Evolutionary conservation across 2,113 vertebrate genomes (phyloP).

Genomic region (Strix uralensis): DNA sequence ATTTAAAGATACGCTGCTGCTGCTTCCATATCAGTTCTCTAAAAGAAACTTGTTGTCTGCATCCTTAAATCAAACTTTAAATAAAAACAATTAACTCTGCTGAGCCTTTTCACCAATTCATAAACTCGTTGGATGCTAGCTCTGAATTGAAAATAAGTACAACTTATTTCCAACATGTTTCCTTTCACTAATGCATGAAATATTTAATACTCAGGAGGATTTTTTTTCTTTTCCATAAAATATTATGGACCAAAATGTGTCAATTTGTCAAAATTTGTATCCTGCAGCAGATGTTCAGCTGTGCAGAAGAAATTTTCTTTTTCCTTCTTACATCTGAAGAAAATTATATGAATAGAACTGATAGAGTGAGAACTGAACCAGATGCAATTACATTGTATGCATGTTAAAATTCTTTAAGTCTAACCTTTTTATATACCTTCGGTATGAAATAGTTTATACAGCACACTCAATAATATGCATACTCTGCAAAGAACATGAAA

Average conservation of each 20-base stretch:
- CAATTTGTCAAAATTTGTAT: constrained; percentile 41
- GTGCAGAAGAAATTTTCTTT: background rate
- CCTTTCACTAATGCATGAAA: constrained; percentile 43
- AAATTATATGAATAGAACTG: background rate
- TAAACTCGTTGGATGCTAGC: background rate
- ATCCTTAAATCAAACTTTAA: background rate
- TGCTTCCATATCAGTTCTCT: background rate
- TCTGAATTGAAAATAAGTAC: constrained; percentile 25
- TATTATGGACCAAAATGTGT: constrained; percentile 12
- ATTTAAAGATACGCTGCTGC: background rate
- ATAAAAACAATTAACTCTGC: constrained; percentile 9
- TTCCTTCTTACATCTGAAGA: background rate
- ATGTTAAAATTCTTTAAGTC: background rate
- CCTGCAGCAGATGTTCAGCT: constrained; percentile 17
- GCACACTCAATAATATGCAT: background rate
- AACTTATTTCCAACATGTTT: background rate
- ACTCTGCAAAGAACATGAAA: background rate
- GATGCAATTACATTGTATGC: background rate
- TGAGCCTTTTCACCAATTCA: background rate
- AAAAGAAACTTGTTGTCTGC: background rate
- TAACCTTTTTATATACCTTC: background rate
- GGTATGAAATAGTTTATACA: background rate
- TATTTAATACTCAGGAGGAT: constrained; percentile 43
- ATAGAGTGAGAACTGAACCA: background rate
- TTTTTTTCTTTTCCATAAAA: constrained; percentile 25